Conservation (phyloP, 2,113 vertebrate species). For the Chinchilla lanigera region DNA sequence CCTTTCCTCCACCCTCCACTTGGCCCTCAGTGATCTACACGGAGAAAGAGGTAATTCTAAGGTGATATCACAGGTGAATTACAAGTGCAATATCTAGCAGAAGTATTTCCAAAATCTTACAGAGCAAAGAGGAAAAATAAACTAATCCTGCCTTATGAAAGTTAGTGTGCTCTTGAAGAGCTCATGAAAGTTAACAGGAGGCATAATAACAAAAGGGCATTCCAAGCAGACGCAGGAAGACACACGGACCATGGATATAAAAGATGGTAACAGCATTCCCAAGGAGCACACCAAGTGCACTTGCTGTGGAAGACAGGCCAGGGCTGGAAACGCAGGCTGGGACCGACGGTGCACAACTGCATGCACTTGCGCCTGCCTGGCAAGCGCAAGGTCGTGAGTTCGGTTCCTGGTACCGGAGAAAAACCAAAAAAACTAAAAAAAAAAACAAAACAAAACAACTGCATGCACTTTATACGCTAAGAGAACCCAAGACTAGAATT, state of each 20-base stretch:
- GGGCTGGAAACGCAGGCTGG: neutral
- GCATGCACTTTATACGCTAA: neutral
- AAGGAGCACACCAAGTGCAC: neutral
- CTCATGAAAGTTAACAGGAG: neutral
- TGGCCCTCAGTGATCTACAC: neutral
- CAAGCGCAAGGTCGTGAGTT: too few relatives aligned
- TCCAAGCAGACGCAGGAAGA: neutral
- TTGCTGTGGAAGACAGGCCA: neutral
- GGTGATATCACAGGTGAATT: neutral
- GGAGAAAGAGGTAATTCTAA: neutral
- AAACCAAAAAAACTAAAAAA: too few relatives aligned
- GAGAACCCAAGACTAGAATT: neutral
- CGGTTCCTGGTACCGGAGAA: too few relatives aligned
- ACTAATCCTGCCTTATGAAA: neutral
- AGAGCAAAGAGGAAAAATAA: slow-evolving; percentile 39
- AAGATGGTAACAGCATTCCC: neutral
- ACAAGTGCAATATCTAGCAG: neutral
- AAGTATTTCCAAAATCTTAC: neutral
- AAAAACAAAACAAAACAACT: too few relatives aligned
- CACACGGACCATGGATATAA: neutral
- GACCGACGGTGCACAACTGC: too few relatives aligned
- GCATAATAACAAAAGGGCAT: neutral
- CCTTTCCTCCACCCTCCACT: neutral
- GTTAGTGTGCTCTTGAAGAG: neutral
- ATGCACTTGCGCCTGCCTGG: too few relatives aligned